These are phyloP conservation scores for Nothoprocta perdicaria DNA, from an alignment of 2,113 vertebrate species.

Conservation along the genomic window DNA sequence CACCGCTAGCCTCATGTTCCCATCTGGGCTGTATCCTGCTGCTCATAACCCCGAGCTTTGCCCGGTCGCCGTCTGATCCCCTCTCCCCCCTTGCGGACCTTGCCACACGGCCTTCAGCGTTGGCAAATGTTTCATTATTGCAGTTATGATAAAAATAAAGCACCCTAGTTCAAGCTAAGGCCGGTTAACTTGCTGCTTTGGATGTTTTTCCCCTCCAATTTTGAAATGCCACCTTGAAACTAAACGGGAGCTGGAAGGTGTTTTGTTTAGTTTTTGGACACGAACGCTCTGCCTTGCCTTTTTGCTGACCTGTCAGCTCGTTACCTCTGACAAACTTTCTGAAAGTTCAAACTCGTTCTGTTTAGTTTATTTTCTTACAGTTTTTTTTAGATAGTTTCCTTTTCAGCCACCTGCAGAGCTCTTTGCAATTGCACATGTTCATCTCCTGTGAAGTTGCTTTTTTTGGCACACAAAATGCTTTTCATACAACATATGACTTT, in stretches of 20 bases:
- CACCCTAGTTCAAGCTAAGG: neutral
- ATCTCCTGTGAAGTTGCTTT: conserved; percentile 62
- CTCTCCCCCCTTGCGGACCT: too few relatives aligned
- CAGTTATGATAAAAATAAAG: neutral
- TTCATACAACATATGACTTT: conserved; percentile 16
- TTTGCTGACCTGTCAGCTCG: neutral
- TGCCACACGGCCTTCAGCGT: too few relatives aligned
- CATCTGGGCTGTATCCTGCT: too few relatives aligned
- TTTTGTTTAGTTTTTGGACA: neutral
- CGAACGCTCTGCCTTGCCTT: neutral
- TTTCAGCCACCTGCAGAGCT: conserved; percentile 69
- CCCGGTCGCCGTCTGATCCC: too few relatives aligned
- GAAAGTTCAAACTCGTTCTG: conserved; percentile 14
- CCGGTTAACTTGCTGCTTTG: neutral
- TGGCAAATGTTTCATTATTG: conserved; percentile 12
- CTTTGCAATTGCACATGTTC: conserved; percentile 66
- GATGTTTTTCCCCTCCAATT: neutral
- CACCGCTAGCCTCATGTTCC: too few relatives aligned
- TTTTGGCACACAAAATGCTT: conserved; percentile 61
- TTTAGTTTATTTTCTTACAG: conserved; percentile 45
- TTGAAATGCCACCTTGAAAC: neutral
- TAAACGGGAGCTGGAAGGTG: neutral
- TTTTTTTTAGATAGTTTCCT: conserved; percentile 66
- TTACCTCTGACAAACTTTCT: conserved; percentile 42
- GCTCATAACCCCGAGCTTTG: too few relatives aligned